Evolutionary conservation across 2,797 vertebrate genomes (phyloP).

Genomic region (Cyprinella venusta): DNA sequence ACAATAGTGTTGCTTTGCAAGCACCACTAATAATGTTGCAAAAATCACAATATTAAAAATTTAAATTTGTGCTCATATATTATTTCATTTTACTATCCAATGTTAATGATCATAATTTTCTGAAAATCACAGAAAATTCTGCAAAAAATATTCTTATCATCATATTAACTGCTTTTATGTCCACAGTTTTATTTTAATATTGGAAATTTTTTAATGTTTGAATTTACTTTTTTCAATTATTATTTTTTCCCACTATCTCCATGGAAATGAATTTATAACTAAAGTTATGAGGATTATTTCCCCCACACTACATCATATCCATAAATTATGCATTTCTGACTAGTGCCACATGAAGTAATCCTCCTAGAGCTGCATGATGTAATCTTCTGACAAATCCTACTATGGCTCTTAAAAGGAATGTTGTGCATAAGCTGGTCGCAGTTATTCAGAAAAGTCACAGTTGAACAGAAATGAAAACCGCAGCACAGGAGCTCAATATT

Average conservation of each 20-base stretch:
- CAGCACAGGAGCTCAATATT: background rate
- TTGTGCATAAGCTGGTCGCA: constrained; percentile 1
- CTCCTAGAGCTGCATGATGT: constrained; percentile 16
- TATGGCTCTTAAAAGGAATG: constrained; percentile 4
- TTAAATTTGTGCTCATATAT: background rate
- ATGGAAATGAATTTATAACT: background rate
- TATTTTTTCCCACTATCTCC: fast-evolving
- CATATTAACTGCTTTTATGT: background rate
- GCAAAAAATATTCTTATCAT: background rate
- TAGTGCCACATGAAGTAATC: background rate
- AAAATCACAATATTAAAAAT: background rate
- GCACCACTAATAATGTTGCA: background rate
- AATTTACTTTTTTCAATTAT: no score
- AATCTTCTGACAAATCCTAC: constrained; percentile 8
- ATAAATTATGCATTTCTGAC: background rate
- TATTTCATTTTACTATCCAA: background rate
- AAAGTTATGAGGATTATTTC: background rate
- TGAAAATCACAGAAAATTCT: background rate
- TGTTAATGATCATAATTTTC: background rate
- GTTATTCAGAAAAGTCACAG: constrained; percentile 1
- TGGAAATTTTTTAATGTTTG: no score
- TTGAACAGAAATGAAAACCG: background rate
- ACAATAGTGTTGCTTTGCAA: no score
- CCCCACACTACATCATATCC: background rate
- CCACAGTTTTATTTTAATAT: background rate